A percentile compares a stretch with the other conserved stretches of the same genome.
Evolutionary conservation across 2,113 vertebrate genomes (phyloP).

Genomic region (Eubucco bourcierii): DNA sequence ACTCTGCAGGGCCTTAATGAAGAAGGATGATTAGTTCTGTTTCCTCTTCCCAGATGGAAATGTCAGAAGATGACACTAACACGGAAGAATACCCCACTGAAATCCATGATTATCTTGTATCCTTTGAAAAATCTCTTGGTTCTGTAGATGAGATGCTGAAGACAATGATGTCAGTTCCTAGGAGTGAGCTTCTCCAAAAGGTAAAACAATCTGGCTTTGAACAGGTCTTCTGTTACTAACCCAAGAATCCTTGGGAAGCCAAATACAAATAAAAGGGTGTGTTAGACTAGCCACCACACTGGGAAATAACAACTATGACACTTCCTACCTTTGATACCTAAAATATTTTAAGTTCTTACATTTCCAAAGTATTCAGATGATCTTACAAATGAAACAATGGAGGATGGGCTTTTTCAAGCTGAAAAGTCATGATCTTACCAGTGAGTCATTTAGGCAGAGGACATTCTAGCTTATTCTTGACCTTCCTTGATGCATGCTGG

Average conservation of each 20-base stretch:
- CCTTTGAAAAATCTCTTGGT: constrained; percentile 85
- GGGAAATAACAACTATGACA: neutral
- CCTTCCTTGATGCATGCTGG: neutral
- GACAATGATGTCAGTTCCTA: constrained; percentile 86
- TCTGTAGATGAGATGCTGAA: constrained; percentile 86
- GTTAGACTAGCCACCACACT: neutral
- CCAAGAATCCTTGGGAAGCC: neutral
- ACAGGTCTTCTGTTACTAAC: neutral
- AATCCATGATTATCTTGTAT: constrained; percentile 87
- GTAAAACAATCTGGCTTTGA: constrained; percentile 62
- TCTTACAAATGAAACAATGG: neutral
- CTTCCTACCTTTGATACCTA: neutral
- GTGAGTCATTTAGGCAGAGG: neutral
- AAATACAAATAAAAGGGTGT: neutral
- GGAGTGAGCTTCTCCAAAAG: constrained; percentile 84
- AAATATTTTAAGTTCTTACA: neutral
- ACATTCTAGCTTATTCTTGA: neutral
- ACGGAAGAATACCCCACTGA: constrained; percentile 90
- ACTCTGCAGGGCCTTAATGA: neutral
- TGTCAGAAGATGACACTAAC: constrained; percentile 71
- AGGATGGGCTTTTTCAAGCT: neutral
- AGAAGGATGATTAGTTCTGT: constrained; percentile 29
- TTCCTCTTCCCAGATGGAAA: constrained; percentile 56
- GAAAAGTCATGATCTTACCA: neutral
- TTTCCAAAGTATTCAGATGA: neutral